phyloP scores from a whole-genome alignment of 2,797 vertebrate species.

The Scolopax rusticola region DNA sequence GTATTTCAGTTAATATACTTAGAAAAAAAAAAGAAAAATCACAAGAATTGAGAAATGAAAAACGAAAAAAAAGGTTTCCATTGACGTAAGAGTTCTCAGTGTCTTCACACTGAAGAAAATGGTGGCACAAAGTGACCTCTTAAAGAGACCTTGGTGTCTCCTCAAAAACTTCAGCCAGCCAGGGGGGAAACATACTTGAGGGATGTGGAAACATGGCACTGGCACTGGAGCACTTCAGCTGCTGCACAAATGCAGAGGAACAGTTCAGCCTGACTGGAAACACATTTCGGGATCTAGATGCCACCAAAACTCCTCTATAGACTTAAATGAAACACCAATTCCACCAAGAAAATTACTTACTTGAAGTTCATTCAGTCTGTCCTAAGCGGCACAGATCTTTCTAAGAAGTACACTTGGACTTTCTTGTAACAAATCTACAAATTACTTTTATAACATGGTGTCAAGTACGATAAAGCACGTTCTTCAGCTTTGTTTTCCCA shows the following conservation, averaged over 20 bases:
- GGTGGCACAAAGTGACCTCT: neutral
- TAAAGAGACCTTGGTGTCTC: neutral
- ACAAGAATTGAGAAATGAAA: neutral
- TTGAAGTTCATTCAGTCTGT: neutral
- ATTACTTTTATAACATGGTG: neutral
- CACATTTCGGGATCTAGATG: neutral
- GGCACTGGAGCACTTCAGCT: neutral
- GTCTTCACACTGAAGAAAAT: neutral
- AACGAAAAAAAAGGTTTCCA: too few species aligned
- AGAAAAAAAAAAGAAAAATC: neutral
- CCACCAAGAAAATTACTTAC: neutral
- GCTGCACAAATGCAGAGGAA: neutral
- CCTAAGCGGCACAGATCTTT: neutral
- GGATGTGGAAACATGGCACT: neutral
- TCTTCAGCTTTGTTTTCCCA: neutral
- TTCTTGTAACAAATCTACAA: neutral
- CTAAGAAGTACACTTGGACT: neutral
- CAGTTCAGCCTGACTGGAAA: neutral
- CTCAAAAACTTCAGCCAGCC: neutral
- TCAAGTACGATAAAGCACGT: neutral
- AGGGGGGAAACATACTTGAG: neutral
- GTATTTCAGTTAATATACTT: neutral
- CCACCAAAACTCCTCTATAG: neutral
- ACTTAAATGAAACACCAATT: neutral
- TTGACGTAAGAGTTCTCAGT: neutral